Evolutionary conservation across 2,888 invertebrate genomes (phyloP).

Genomic region (Scelioninae gen. 1): DNA sequence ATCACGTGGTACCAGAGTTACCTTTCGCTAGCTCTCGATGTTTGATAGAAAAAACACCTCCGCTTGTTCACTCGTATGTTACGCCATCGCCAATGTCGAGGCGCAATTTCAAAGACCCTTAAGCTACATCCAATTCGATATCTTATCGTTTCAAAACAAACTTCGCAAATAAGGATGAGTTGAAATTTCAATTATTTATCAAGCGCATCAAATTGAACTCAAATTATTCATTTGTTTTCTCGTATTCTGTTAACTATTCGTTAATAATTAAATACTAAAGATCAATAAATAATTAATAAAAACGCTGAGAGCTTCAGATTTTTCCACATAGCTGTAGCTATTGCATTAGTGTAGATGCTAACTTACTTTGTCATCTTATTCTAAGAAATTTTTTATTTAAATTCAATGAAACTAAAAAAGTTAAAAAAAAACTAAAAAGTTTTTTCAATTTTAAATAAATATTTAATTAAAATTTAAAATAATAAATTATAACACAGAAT

Average conservation of each 20-base stretch:
- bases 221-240: constrained; percentile 51
- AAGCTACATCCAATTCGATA: constrained; percentile 60
- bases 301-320: no score
- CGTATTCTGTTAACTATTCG: constrained; percentile 20
- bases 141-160: constrained; percentile 63
- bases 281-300: constrained; percentile 18
- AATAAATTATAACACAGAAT: no score
- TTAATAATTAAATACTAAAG: constrained; percentile 38
- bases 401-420: no score
- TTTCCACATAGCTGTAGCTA: no score
- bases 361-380: no score
- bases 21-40: constrained; percentile 58
- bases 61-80: constrained; percentile 60
- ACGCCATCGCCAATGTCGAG: constrained; percentile 50
- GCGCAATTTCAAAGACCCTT: constrained; percentile 64
- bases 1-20: constrained; percentile 72
- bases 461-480: no score
- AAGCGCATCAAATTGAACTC: constrained; percentile 29
- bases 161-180: constrained; percentile 37
- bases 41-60: constrained; percentile 66
- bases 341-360: no score
- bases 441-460: no score
- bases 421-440: no score
- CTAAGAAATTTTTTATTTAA: no score
- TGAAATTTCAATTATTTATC: constrained; percentile 51